Percentiles rank a stretch among this genome's conserved stretches.
These are phyloP conservation scores for Rhegmatorhina hoffmannsi DNA, from an alignment of 2,113 vertebrate species.

Conservation along the genomic window DNA sequence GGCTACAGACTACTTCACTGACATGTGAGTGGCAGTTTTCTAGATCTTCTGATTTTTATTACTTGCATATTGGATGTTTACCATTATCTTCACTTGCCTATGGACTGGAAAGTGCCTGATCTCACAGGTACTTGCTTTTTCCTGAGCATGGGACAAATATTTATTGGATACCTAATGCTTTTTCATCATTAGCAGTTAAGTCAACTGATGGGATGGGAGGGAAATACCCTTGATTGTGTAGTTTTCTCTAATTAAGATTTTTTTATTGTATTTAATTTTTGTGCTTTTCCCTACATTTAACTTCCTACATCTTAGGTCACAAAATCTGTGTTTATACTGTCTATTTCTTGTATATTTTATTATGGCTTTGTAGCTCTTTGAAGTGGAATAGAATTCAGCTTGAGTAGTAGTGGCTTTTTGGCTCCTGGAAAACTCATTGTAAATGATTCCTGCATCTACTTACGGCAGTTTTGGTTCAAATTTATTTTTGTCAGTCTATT, in stretches of 20 bases:
- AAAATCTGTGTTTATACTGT: background rate
- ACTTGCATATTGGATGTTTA: background rate
- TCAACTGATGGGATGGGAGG: background rate
- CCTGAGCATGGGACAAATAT: accelerated
- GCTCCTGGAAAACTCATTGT: background rate
- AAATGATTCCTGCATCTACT: background rate
- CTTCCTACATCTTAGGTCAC: background rate
- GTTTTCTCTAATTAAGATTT: background rate
- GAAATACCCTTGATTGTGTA: background rate
- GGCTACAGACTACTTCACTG: background rate
- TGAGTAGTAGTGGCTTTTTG: background rate
- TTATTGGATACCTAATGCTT: background rate
- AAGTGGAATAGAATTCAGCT: background rate
- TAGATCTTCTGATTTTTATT: background rate
- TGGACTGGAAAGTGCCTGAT: background rate
- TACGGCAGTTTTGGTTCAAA: background rate
- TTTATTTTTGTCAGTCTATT: background rate
- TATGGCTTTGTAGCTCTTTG: background rate
- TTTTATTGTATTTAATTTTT: background rate
- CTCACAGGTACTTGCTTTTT: background rate
- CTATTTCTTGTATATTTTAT: background rate
- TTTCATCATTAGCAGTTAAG: background rate
- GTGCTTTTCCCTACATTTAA: background rate
- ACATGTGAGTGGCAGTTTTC: background rate
- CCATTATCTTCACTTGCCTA: accelerated